Conservation (phyloP, 2,113 vertebrate genomes). For the Syngnathoides biaculeatus region DNA sequence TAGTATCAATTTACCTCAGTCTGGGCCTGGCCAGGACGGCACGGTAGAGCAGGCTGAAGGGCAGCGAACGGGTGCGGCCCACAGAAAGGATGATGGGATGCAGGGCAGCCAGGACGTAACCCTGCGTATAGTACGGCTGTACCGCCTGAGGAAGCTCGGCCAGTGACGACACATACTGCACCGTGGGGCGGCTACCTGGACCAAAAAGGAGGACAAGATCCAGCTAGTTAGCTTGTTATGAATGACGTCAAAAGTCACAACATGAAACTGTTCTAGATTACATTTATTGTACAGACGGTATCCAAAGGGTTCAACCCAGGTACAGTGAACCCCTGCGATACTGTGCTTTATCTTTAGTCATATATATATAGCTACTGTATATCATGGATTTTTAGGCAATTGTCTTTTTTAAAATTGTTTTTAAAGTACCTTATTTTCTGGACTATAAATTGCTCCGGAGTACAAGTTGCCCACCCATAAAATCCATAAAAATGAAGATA, state of each 20-base stretch:
- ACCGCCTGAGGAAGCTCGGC: constrained; percentile 84
- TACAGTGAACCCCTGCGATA: too few species aligned
- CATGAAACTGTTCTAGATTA: background rate
- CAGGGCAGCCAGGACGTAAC: constrained; percentile 82
- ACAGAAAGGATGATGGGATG: constrained; percentile 87
- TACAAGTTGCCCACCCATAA: too few species aligned
- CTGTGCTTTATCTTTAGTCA: too few species aligned
- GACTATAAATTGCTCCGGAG: too few species aligned
- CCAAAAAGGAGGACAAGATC: constrained; percentile 1
- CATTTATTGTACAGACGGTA: background rate
- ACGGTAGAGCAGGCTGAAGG: constrained; percentile 87
- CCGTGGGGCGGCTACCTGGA: constrained; percentile 83
- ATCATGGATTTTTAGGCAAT: too few species aligned
- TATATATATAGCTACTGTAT: too few species aligned
- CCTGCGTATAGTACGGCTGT: constrained; percentile 87
- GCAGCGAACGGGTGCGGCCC: constrained; percentile 76
- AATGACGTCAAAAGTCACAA: background rate
- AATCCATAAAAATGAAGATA: too few species aligned
- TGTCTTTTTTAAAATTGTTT: too few species aligned
- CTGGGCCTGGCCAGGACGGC: constrained; percentile 82
- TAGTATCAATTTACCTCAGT: constrained; percentile 71
- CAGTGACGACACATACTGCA: constrained; percentile 85
- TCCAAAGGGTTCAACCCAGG: too few species aligned
- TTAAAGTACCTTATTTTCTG: too few species aligned
- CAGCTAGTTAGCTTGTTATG: background rate